These are phyloP conservation scores for Teleogryllus oceanicus DNA, from an alignment of 2,888 invertebrate genomes.

Conservation along the genomic window DNA sequence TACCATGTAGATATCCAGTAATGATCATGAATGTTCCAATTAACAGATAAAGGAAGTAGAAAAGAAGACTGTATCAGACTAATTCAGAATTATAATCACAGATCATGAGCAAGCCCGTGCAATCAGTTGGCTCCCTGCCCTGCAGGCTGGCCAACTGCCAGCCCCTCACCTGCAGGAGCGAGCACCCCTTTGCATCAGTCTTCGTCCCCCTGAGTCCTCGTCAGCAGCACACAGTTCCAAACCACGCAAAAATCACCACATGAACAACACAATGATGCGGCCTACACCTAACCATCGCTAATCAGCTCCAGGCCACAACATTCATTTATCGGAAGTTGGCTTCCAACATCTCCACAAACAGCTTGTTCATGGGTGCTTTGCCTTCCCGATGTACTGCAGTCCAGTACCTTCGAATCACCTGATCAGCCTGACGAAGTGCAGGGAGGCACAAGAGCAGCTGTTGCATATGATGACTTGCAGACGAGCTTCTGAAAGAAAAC, in stretches of 20 bases:
- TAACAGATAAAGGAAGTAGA: neutral
- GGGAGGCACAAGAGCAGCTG: constrained; percentile 85
- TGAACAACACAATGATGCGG: neutral
- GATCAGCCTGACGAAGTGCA: constrained; percentile 83
- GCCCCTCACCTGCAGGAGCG: neutral
- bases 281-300: neutral
- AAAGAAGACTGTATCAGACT: neutral
- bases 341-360: constrained; percentile 95
- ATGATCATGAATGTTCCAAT: neutral
- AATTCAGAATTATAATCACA: neutral
- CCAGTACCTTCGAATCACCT: constrained; percentile 88
- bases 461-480: constrained; percentile 61
- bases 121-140: neutral
- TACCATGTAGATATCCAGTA: too few relatives aligned
- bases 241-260: neutral
- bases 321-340: constrained; percentile 49
- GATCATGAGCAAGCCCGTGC: neutral
- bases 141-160: neutral
- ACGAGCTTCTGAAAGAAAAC: constrained; percentile 32
- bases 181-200: constrained; percentile 24
- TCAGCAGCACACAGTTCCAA: neutral
- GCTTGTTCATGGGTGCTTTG: constrained; percentile 90
- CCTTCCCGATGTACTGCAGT: constrained; percentile 80
- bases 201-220: constrained; percentile 31
- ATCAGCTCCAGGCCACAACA: constrained; percentile 3